phyloP scores from a whole-genome alignment of 1,140 invertebrate genomes.

The Bombus huntii region DNA sequence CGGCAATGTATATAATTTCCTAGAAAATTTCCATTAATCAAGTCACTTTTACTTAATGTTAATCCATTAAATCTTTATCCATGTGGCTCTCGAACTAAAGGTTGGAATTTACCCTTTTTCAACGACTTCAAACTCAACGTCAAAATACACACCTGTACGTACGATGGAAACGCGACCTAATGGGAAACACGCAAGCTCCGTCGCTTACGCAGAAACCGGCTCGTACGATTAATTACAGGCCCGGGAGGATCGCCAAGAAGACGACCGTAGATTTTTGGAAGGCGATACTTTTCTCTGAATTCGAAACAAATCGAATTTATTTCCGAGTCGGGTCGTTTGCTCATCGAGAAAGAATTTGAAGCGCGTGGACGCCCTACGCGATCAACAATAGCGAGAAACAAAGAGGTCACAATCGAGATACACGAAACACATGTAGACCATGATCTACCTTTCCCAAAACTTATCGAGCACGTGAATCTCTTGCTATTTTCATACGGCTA shows the following conservation, averaged over 20 bases:
- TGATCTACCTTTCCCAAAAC: no score
- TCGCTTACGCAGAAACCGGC: not conserved
- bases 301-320: not conserved
- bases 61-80: not conserved
- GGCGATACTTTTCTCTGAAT: not conserved
- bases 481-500: no score
- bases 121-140: not conserved
- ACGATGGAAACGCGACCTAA: not conserved
- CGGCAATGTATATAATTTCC: not conserved
- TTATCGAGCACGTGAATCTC: constrained; percentile 1
- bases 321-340: not conserved
- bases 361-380: not conserved
- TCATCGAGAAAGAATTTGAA: not conserved
- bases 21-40: not conserved
- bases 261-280: constrained; percentile 13
- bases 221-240: constrained; percentile 1
- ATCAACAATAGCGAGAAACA: not conserved
- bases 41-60: not conserved
- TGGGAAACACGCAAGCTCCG: not conserved
- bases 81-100: not conserved
- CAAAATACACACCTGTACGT: not conserved
- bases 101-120: not conserved
- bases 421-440: not conserved
- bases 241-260: not conserved
- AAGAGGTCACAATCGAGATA: constrained; percentile 12